Percentiles rank a stretch among this genome's conserved stretches.
Conservation (phyloP, 2,797 vertebrate genomes). For the Myripristis murdjan region DNA sequence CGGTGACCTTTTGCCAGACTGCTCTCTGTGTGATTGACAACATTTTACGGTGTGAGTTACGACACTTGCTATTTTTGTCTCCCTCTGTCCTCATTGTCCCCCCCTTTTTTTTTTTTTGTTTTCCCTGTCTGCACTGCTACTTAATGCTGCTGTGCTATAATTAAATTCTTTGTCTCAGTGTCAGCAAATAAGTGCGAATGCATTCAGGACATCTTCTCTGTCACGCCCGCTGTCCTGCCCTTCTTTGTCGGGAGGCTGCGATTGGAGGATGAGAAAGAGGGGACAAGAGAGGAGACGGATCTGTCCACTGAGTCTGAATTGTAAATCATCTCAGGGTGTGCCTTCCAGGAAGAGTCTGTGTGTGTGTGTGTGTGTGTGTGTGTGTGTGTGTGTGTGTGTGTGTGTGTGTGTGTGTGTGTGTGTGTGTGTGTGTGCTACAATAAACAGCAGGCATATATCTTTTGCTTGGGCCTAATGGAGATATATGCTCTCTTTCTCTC, state of each 20-base stretch:
- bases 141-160: constrained; percentile 23
- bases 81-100: neutral
- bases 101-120: neutral
- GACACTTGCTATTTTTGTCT: constrained; percentile 8
- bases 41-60: constrained; percentile 28
- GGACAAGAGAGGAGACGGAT: constrained; percentile 22
- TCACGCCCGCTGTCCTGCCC: constrained; percentile 44
- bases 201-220: constrained; percentile 46
- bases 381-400: too few species aligned
- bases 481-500: constrained; percentile 29
- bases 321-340: constrained; percentile 41
- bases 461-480: constrained; percentile 39
- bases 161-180: constrained; percentile 10
- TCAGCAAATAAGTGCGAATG: constrained; percentile 25
- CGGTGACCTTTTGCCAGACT: neutral
- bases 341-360: constrained; percentile 41
- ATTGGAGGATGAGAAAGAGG: constrained; percentile 19
- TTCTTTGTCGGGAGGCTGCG: constrained; percentile 23
- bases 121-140: constrained; percentile 4
- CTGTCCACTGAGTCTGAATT: constrained; percentile 53
- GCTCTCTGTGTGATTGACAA: constrained; percentile 25
- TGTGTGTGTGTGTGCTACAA: constrained; percentile 41
- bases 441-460: constrained; percentile 46
- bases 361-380: too few species aligned
- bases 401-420: too few species aligned